Evolutionary conservation across 30 jellyfish, hydroid and myxozoan species (phyloP), one percentile per base, ranked within the genome.

Genomic region (Mastigias papua): DNA sequence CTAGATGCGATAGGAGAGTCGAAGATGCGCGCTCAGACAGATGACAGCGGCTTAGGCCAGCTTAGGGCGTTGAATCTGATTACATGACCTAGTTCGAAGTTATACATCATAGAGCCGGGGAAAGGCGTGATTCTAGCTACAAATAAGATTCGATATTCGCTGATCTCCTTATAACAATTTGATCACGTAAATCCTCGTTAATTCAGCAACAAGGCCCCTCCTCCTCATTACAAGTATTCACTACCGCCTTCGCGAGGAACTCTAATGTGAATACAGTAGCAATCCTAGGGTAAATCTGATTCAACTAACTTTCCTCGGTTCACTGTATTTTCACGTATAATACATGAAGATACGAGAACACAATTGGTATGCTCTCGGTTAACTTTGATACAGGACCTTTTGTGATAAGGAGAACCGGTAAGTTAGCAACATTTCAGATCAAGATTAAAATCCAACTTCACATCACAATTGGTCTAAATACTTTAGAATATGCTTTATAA

Each of bases 171-270:
- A 72, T 22, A 68, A 22, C 42, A 72, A 72, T 72, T 72, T 35
- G 69, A 72, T 72, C 83, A 72, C 35, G 68, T 42, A 72, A 72
- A 72, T 72, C 83, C 68, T 23, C 25, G 23, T 22, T 7, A 72
- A 72, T 72, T 72, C 83, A 72, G 46, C 48, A 37, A 35, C 31
- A 21, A 72, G 31, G 67, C 83, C 42, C 83, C 83, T 72, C 83
- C 83, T 34, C 0, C 46, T 63, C 37, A 63, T 63, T 63, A 63
- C 54, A 63, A 11, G 15, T 42, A 63, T 21, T 54, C 67, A 19
- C 67, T 54, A 21, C 27, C 27, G 3, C 67, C 67, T 6, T 21
- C 25, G 26, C 67, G 17, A 6, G 3, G 20, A 54, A n/a, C n/a
- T n/a, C n/a, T n/a, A n/a, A n/a, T n/a, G n/a, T n/a, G n/a, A n/a